Evolutionary conservation across 1,140 invertebrate species (phyloP).

Genomic region (Drosophila tani): DNA sequence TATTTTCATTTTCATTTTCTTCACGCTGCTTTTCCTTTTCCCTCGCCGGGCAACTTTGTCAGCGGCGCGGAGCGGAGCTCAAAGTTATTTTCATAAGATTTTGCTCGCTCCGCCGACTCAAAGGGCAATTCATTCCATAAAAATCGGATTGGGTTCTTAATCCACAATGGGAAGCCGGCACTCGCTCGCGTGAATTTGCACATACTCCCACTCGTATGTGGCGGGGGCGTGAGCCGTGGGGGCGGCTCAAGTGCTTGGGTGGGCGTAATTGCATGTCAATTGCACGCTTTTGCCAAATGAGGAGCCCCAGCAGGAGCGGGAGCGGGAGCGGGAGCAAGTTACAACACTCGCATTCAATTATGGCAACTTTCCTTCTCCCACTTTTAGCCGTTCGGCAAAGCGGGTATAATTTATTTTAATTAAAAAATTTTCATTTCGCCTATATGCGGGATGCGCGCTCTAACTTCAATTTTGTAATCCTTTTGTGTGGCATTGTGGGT

Average conservation of each 20-base stretch:
- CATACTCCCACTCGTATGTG: conserved; percentile 13
- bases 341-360: conserved; percentile 59
- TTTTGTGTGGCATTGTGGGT: conserved; percentile 2
- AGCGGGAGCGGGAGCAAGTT: neutral
- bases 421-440: conserved; percentile 48
- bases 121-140: conserved; percentile 59
- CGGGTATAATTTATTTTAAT: conserved; percentile 55
- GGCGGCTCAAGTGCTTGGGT: conserved; percentile 14
- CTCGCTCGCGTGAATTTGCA: conserved; percentile 8
- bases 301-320: neutral
- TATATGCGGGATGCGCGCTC: conserved; percentile 2
- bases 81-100: conserved; percentile 80
- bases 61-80: conserved; percentile 3
- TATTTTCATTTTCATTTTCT: conserved; percentile 27
- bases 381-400: conserved; percentile 11
- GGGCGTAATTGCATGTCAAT: conserved; percentile 79
- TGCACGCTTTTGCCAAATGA: conserved; percentile 58
- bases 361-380: conserved; percentile 55
- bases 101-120: conserved; percentile 48
- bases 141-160: conserved; percentile 54
- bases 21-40: conserved; percentile 8
- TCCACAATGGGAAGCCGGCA: conserved; percentile 48
- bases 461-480: conserved; percentile 20
- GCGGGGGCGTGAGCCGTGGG: conserved; percentile 1
- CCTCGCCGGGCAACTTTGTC: conserved; percentile 41